Evolutionary conservation across 2,888 invertebrate species (phyloP).

Genomic region (Ferdinandea cuprea): DNA sequence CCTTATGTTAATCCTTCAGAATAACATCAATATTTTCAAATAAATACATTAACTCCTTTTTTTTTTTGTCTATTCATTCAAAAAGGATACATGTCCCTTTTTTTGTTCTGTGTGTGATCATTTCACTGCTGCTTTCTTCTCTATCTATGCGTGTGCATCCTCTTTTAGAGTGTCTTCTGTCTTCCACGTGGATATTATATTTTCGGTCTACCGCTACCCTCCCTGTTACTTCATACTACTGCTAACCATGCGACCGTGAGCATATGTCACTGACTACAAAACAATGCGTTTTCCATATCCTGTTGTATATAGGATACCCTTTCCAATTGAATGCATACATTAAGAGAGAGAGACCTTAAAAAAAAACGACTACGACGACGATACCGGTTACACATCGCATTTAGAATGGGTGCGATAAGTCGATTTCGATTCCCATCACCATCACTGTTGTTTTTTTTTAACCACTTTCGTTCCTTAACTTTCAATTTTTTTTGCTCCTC

Average conservation of each 20-base stretch:
- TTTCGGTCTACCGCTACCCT: constrained; percentile 28
- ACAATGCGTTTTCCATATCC: constrained; percentile 64
- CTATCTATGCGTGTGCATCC: constrained; percentile 56
- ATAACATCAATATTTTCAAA: constrained; percentile 59
- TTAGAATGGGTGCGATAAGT: constrained; percentile 65
- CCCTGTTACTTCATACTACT: constrained; percentile 18
- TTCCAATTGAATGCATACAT: constrained; percentile 72
- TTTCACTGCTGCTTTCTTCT: constrained; percentile 39
- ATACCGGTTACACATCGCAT: constrained; percentile 50
- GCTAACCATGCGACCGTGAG: constrained; percentile 70
- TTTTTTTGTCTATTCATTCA: constrained; percentile 3
- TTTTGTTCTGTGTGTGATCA: constrained; percentile 33
- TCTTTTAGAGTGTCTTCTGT: constrained; percentile 42
- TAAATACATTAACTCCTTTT: constrained; percentile 64
- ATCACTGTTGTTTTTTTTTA: constrained; percentile 57
- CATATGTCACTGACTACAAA: constrained; percentile 70
- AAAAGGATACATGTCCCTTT: constrained; percentile 34
- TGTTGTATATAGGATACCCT: constrained; percentile 47
- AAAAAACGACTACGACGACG: too few relatives aligned
- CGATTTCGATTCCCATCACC: constrained; percentile 66
- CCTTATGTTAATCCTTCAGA: constrained; percentile 51
- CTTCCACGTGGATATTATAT: constrained; percentile 38
- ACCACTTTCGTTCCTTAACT: constrained; percentile 33
- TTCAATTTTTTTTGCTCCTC: constrained; percentile 16
- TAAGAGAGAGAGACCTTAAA: constrained; percentile 61